Conservation (phyloP, 2,797 vertebrate species). For the Menidia menidia region DNA sequence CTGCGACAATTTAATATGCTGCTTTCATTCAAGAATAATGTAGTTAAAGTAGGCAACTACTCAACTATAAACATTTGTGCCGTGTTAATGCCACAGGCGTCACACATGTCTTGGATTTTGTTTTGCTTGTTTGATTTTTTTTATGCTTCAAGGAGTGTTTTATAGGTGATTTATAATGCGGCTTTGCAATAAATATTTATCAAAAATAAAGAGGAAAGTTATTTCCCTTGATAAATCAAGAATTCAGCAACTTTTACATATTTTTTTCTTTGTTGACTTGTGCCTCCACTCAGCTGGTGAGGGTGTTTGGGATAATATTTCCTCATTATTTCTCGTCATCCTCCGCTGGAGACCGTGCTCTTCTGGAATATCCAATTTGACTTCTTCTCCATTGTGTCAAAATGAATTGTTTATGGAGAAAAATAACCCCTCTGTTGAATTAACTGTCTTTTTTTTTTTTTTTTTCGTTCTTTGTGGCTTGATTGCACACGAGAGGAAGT, state of each 20-base stretch:
- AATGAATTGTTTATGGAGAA: constrained; percentile 83
- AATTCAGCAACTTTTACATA: constrained; percentile 71
- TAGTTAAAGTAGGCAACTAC: constrained; percentile 41
- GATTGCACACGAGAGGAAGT: constrained; percentile 62
- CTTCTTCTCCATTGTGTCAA: constrained; percentile 73
- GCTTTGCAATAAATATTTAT: constrained; percentile 75
- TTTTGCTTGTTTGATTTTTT: constrained; percentile 57
- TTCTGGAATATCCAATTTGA: constrained; percentile 81
- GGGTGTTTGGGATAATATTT: constrained; percentile 82
- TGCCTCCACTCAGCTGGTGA: constrained; percentile 70
- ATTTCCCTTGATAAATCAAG: constrained; percentile 75
- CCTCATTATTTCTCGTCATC: constrained; percentile 84
- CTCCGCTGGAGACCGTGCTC: constrained; percentile 75
- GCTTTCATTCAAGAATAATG: constrained; percentile 60
- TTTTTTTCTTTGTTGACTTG: constrained; percentile 73
- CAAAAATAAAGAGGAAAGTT: constrained; percentile 70
- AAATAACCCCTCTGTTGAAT: constrained; percentile 77
- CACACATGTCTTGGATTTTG: constrained; percentile 59
- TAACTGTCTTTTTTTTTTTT: constrained; percentile 28
- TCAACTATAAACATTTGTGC: constrained; percentile 59
- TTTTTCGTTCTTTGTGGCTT: constrained; percentile 45
- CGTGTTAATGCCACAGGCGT: constrained; percentile 61
- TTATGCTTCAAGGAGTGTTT: constrained; percentile 69
- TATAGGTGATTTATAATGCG: constrained; percentile 68
- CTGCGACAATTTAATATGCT: constrained; percentile 55